Conservation (phyloP, 2,113 vertebrate species). For the Phyllopteryx taeniolatus region DNA sequence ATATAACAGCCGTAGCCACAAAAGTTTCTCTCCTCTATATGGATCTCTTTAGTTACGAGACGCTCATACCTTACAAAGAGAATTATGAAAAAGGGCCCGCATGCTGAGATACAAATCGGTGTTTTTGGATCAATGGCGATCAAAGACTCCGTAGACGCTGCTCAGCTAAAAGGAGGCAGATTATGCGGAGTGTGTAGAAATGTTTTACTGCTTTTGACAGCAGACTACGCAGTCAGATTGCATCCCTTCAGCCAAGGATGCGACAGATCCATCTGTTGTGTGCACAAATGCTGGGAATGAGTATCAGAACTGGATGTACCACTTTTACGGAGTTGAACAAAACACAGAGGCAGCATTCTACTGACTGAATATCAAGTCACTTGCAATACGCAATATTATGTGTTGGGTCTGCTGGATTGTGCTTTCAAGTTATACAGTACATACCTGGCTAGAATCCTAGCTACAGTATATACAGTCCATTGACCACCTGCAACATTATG, state of each 20-base stretch:
- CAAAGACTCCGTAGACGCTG: slow-evolving; percentile 39
- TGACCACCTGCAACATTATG: neutral
- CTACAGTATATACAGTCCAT: neutral
- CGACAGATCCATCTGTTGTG: slow-evolving; percentile 66
- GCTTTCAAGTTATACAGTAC: slow-evolving; percentile 5
- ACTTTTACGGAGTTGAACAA: slow-evolving; percentile 50
- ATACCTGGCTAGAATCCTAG: neutral
- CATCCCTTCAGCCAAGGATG: slow-evolving; percentile 54
- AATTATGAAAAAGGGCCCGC: slow-evolving; percentile 41
- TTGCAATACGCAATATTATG: slow-evolving; percentile 24
- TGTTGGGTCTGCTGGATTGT: neutral
- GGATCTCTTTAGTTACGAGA: slow-evolving; percentile 50
- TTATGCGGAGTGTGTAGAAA: slow-evolving; percentile 50
- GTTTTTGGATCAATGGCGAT: slow-evolving; percentile 56
- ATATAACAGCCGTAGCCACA: slow-evolving; percentile 50
- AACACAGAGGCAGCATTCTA: slow-evolving; percentile 56
- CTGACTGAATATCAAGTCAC: slow-evolving; percentile 30
- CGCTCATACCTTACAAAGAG: slow-evolving; percentile 52
- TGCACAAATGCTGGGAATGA: slow-evolving; percentile 50
- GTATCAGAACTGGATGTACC: slow-evolving; percentile 57
- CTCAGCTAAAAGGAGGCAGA: slow-evolving; percentile 49
- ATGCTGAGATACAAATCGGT: slow-evolving; percentile 49
- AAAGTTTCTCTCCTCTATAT: slow-evolving; percentile 54
- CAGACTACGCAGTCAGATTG: slow-evolving; percentile 37
- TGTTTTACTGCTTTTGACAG: slow-evolving; percentile 51